Percentiles rank a stretch among this genome's conserved stretches.
phyloP scores from a whole-genome alignment of 2,113 vertebrate genomes.

The Chascanopsetta lugubris region DNA sequence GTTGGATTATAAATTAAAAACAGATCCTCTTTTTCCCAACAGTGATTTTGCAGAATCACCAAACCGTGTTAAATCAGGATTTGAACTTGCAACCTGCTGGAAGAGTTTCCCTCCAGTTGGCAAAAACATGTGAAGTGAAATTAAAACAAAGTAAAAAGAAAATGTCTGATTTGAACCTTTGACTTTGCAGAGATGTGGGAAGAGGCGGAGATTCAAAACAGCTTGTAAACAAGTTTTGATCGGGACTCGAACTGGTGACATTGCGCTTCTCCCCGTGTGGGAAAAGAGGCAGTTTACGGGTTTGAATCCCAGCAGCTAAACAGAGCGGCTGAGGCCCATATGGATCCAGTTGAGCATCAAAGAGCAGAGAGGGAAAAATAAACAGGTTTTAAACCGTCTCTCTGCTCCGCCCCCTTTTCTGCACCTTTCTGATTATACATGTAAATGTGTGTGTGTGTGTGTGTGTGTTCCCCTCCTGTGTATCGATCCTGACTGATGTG shows the following conservation, averaged over 20 bases:
- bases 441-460: slow-evolving; percentile 5
- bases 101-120: too few relatives aligned
- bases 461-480: slow-evolving; percentile 14
- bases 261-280: slow-evolving; percentile 35
- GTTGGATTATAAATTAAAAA: too few relatives aligned
- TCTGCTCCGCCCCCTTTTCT: slow-evolving; percentile 22
- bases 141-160: slow-evolving; percentile 46
- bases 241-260: slow-evolving; percentile 45
- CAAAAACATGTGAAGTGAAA: slow-evolving; percentile 9
- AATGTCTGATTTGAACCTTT: slow-evolving; percentile 30
- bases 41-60: too few relatives aligned
- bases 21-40: too few relatives aligned
- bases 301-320: slow-evolving; percentile 49
- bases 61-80: background rate
- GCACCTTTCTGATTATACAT: slow-evolving; percentile 5
- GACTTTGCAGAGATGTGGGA: slow-evolving; percentile 13
- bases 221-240: slow-evolving; percentile 42
- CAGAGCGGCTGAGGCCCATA: slow-evolving; percentile 40
- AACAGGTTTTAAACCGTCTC: slow-evolving; percentile 65
- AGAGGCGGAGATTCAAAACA: slow-evolving; percentile 29
- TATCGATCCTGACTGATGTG: slow-evolving; percentile 54
- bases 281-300: slow-evolving; percentile 48
- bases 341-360: slow-evolving; percentile 71
- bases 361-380: slow-evolving; percentile 63
- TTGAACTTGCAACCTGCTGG: background rate